Conservation (phyloP, 2,113 vertebrate species). For the Petroica traversi region DNA sequence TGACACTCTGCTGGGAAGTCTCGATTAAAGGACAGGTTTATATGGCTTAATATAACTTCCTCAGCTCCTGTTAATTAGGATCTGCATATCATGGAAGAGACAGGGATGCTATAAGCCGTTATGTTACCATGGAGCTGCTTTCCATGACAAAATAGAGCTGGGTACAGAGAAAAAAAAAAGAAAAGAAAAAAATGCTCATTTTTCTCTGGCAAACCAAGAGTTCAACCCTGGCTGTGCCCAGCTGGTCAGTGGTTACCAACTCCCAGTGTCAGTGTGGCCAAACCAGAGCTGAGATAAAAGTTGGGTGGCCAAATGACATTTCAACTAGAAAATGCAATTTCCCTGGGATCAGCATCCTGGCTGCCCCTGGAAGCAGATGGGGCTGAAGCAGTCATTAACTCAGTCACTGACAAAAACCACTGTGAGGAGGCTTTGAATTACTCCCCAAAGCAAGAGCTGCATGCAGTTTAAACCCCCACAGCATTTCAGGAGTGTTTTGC, state of each 20-base stretch:
- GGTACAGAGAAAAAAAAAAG: background rate
- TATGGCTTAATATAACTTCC: background rate
- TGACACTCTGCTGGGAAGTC: background rate
- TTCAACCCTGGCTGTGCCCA: background rate
- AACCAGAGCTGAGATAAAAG: background rate
- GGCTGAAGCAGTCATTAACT: background rate
- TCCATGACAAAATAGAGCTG: background rate
- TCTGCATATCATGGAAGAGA: background rate
- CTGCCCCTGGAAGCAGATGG: background rate
- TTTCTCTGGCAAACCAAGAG: background rate
- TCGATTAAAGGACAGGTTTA: background rate
- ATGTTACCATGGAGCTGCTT: conserved; percentile 27
- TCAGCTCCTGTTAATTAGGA: background rate
- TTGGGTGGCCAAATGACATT: background rate
- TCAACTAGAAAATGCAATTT: background rate
- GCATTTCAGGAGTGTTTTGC: background rate
- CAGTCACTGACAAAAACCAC: background rate
- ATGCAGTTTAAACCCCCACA: background rate
- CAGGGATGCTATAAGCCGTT: background rate
- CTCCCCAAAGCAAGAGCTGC: background rate
- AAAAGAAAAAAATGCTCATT: background rate
- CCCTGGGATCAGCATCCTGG: background rate
- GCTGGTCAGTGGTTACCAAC: background rate
- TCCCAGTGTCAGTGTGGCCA: background rate
- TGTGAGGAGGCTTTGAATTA: background rate